Evolutionary conservation across 2,797 vertebrate genomes (phyloP).

Genomic region (Hypotaenidia philippensis): DNA sequence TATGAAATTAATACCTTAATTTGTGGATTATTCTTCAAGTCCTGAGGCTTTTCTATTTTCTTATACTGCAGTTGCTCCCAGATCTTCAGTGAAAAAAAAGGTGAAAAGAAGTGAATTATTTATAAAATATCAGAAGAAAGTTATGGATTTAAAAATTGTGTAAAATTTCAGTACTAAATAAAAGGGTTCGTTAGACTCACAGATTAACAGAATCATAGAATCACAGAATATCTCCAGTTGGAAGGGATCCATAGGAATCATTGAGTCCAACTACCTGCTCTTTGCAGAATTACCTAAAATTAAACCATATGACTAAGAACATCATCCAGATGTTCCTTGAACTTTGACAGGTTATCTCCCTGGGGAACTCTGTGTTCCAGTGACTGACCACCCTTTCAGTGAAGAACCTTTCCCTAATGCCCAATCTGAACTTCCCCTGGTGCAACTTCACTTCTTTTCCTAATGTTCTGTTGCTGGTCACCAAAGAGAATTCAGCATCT

Average conservation of each 20-base stretch:
- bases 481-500: neutral
- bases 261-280: neutral
- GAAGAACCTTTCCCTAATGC: neutral
- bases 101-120: neutral
- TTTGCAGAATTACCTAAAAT: neutral
- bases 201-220: neutral
- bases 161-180: neutral
- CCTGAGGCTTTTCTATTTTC: neutral
- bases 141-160: neutral
- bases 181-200: neutral
- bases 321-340: neutral
- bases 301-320: neutral
- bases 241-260: neutral
- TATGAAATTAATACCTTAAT: neutral
- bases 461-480: rapidly evolving
- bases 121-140: neutral
- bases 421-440: neutral
- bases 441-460: neutral
- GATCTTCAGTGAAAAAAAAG: neutral
- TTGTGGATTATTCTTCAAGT: neutral
- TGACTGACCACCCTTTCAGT: neutral
- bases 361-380: neutral
- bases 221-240: neutral
- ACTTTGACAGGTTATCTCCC: neutral
- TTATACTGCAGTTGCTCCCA: neutral